These are phyloP conservation scores for Trilocha varians DNA, from an alignment of 2,888 invertebrate species.

Conservation along the genomic window DNA sequence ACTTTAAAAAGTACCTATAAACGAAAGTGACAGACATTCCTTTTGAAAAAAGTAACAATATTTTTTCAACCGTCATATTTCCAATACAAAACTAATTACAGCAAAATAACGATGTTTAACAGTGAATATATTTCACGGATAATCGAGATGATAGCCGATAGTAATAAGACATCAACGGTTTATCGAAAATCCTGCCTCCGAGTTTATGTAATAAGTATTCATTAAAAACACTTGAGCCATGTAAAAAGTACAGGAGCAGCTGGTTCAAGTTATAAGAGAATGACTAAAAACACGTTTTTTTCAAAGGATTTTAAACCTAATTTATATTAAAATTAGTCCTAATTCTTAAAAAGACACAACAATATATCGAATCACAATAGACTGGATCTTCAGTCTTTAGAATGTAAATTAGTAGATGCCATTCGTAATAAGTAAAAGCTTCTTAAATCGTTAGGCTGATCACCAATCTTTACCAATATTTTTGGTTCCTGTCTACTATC, in stretches of 20 bases:
- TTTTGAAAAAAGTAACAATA: too few relatives aligned
- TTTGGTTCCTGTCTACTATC: too few relatives aligned
- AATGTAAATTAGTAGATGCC: not conserved
- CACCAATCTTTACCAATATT: not conserved
- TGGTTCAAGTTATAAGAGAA: constrained; percentile 19
- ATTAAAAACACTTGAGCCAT: constrained; percentile 61
- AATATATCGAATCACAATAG: not conserved
- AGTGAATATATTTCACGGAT: constrained; percentile 54
- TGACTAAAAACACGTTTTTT: not conserved
- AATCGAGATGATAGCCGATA: constrained; percentile 38
- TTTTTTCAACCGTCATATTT: constrained; percentile 1
- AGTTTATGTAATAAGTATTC: constrained; percentile 60
- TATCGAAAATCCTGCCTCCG: constrained; percentile 47
- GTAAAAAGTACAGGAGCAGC: constrained; percentile 35
- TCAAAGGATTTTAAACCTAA: too few relatives aligned
- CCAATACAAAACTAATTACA: constrained; percentile 13
- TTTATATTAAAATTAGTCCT: too few relatives aligned
- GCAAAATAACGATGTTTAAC: constrained; percentile 51
- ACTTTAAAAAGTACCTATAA: too few relatives aligned
- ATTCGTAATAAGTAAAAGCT: too few relatives aligned
- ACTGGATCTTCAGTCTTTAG: not conserved
- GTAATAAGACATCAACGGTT: constrained; percentile 67
- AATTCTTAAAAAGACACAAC: too few relatives aligned
- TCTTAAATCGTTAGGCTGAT: not conserved
- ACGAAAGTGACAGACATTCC: too few relatives aligned